These are phyloP conservation scores for Ophioninae sp. DNA, from an alignment of 2,888 invertebrate species.

Conservation along the genomic window DNA sequence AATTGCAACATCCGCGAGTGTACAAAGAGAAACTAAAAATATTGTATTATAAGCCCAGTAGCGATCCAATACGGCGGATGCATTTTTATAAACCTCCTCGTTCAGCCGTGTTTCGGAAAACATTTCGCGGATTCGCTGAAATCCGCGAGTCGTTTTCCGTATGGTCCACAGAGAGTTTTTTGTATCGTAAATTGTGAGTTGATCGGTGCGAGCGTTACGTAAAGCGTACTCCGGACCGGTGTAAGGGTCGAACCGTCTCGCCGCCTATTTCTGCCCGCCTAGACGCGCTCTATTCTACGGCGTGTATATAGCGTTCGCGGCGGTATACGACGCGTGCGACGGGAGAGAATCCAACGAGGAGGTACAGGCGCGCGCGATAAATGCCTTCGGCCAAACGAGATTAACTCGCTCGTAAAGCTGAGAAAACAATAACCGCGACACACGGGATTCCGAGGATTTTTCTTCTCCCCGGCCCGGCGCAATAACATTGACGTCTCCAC, in stretches of 20 bases:
- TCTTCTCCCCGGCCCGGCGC: conserved; percentile 49
- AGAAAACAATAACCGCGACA: conserved; percentile 66
- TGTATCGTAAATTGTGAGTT: conserved; percentile 45
- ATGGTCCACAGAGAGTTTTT: conserved; percentile 4
- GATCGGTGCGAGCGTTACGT: conserved; percentile 22
- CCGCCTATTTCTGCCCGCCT: conserved; percentile 23
- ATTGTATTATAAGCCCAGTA: background rate
- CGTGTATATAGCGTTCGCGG: too few species aligned
- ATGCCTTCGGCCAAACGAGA: conserved; percentile 67
- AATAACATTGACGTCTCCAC: conserved; percentile 27
- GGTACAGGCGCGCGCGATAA: conserved; percentile 66
- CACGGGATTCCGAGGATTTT: conserved; percentile 56
- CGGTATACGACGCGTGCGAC: conserved; percentile 29
- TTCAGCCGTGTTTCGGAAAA: background rate
- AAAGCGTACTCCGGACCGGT: conserved; percentile 33
- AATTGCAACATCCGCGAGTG: background rate
- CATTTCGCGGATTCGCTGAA: too few species aligned
- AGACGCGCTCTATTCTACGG: conserved; percentile 41
- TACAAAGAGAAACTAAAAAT: background rate
- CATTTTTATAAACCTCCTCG: conserved; percentile 1
- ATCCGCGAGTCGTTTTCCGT: conserved; percentile 13
- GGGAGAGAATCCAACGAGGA: conserved; percentile 62
- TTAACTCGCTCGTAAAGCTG: conserved; percentile 72
- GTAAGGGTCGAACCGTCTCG: conserved; percentile 10
- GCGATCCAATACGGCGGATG: background rate